These are phyloP conservation scores for Cladopsammia gracilis DNA, from an alignment of 64 coral and sea anemone species.

Conservation along the genomic window DNA sequence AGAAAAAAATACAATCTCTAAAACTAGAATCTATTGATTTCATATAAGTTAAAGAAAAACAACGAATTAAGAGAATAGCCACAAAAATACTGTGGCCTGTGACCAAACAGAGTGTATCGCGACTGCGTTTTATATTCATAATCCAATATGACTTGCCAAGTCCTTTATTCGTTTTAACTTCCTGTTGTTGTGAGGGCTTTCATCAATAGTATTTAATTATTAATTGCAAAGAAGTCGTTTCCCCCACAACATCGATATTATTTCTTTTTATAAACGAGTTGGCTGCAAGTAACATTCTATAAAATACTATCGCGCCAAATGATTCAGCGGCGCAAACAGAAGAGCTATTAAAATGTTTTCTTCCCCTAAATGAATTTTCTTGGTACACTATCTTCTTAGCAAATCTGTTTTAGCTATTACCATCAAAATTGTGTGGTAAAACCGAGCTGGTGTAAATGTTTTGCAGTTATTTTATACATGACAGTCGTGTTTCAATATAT, in stretches of 20 bases:
- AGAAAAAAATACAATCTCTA: neutral
- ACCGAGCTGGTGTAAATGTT: neutral
- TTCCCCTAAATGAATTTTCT: neutral
- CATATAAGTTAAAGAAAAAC: no score
- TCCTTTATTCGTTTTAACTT: conserved; percentile 17
- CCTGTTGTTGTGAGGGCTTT: conserved; percentile 19
- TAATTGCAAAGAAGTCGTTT: neutral
- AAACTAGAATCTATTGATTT: no score
- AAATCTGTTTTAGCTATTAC: neutral
- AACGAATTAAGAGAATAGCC: no score
- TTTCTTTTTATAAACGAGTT: no score
- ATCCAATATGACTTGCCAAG: neutral
- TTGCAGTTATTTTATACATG: neutral
- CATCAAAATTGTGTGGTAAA: neutral
- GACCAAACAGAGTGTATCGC: neutral
- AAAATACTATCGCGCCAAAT: neutral
- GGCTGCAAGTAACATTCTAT: no score
- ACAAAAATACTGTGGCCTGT: no score
- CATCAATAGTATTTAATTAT: conserved; percentile 27
- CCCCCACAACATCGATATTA: no score
- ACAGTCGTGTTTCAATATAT: neutral
- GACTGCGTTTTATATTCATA: neutral
- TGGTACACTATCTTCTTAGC: neutral
- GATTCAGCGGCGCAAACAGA: neutral
- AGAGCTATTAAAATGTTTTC: neutral